Evolutionary conservation across 1,140 invertebrate genomes (phyloP), one percentile per base, ranked within the genome.

Genomic region (Caenorhabditis briggsae): DNA sequence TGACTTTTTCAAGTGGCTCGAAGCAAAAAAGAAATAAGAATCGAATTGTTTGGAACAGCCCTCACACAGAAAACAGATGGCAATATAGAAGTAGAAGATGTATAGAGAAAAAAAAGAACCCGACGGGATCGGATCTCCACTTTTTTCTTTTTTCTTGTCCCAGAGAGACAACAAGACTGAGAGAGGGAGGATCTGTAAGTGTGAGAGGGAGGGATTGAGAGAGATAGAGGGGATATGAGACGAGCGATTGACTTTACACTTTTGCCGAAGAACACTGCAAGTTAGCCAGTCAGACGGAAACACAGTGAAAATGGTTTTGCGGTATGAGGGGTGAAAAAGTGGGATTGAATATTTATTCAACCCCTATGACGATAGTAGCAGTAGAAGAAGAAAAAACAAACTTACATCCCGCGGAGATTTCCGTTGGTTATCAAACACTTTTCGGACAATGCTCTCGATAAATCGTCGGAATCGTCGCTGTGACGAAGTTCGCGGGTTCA

Each of bases 361-460:
- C 41, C 43, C 11, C 41, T 46, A 20, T 43, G 23, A 11, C 11
- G 20, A 46, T 12, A 43, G 41, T 33, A 33, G 33, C 33, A 33
- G 33, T 2, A 33, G 33, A 33, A 33, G 33, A 33, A 33, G 33
- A 33, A 33, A 33, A 43, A 78, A 50, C 9, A 48, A 78, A 78
- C 70, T 78, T 78, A 78, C 70, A 50, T 78, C 70, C 41, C 70
- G 70, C 43, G 70, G 70, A 50, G 70, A 78, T 78, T 78, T 83
- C 2, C 82, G 58, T 59, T 87, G 82, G 18, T 61, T 65, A 82
- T 87, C 86, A 82, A 87, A 87, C 48, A 87, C 86, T 87, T 87
- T 87, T 55, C 86, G 48, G 23, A 84, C 86, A 55, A 87, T 84
- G 70, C 64, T 43, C 64, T 59, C 83, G 20, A 87, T 70, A 25